A percentile compares a stretch with the other conserved stretches of the same genome.
Conservation (phyloP, 2,888 invertebrate species). For the Carabus problematicus region DNA sequence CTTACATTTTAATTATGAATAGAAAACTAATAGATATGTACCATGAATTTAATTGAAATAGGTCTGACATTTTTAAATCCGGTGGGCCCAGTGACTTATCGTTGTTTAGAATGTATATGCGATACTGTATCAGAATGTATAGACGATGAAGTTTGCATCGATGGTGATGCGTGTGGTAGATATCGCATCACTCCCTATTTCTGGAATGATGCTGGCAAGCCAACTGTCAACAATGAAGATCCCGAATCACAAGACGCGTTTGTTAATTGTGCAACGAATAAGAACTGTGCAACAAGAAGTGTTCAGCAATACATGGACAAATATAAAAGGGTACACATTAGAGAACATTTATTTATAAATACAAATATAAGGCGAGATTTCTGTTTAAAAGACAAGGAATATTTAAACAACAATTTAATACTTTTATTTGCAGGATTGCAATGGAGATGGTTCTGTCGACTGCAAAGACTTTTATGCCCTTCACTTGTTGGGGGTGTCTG, state of each 20-base stretch:
- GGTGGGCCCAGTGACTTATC: slow-evolving; percentile 33
- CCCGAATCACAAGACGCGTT: slow-evolving; percentile 21
- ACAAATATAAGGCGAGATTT: neutral
- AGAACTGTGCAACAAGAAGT: slow-evolving; percentile 50
- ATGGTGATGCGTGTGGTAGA: slow-evolving; percentile 51
- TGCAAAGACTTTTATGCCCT: slow-evolving; percentile 69
- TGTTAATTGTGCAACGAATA: slow-evolving; percentile 49
- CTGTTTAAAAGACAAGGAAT: too few species aligned
- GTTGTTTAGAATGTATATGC: slow-evolving; percentile 46
- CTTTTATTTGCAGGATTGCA: slow-evolving; percentile 63
- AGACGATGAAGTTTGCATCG: slow-evolving; percentile 47
- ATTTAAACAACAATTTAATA: neutral
- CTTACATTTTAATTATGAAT: too few species aligned
- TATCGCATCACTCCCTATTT: slow-evolving; percentile 54
- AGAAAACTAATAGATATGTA: too few species aligned
- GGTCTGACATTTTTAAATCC: slow-evolving; percentile 27
- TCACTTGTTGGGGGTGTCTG: slow-evolving; percentile 63
- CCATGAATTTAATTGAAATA: neutral
- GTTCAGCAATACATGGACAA: slow-evolving; percentile 48
- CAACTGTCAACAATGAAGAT: slow-evolving; percentile 45
- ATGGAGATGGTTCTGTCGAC: slow-evolving; percentile 65
- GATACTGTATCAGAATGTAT: slow-evolving; percentile 46
- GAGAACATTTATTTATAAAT: neutral
- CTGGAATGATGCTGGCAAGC: slow-evolving; percentile 56
- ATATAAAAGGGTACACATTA: slow-evolving; percentile 24